Evolutionary conservation across 1,140 invertebrate genomes (phyloP), one percentile per base, ranked within the genome.

Genomic region (Diplogasteroides magnus): DNA sequence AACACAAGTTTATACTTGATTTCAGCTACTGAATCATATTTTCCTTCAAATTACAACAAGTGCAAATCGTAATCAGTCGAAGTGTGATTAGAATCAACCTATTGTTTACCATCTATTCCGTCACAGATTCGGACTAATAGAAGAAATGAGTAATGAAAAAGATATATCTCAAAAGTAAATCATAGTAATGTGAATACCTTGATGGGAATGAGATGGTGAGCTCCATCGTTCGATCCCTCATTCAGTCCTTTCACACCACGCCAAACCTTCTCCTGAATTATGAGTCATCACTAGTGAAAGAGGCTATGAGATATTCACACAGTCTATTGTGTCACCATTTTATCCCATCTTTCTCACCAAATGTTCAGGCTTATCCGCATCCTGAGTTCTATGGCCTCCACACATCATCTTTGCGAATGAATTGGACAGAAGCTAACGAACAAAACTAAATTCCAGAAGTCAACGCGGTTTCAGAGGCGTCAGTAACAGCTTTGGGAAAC

Each of bases 171-270:
- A 15, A 28, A 27, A 2, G 15, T 15, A 26, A 25, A 15, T 1
- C 31, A 11, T 27, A 1, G 19, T 31, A 23, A 15, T 66, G n/a
- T 14, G 31, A 29, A 28, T 37, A 72, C 70, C 70, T 72, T 72
- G 19, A 72, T 72, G 19, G 70, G 70, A 23, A 65, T 68, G 14
- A 26, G 61, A 56, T 72, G 65, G 31, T 72, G 63, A 11, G 70
- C 64, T 25, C 70, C 70, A 48, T 72, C 67, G 65, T 72, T 72
- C 1, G 70, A 67, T 25, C 64, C 64, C 27, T 72, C 70, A 64
- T 72, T 72, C 25, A 72, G 32, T 19, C 60, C 61, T 14, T 67
- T 72, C 64, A 68, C 64, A 3, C 64, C 67, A n/a, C 67, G 66
- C 70, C 64, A 67, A 26, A 65, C 70, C 26, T 64, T 60, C 3